Evolutionary conservation across 2,797 vertebrate species (phyloP).

Genomic region (Enteromius viviparus): DNA sequence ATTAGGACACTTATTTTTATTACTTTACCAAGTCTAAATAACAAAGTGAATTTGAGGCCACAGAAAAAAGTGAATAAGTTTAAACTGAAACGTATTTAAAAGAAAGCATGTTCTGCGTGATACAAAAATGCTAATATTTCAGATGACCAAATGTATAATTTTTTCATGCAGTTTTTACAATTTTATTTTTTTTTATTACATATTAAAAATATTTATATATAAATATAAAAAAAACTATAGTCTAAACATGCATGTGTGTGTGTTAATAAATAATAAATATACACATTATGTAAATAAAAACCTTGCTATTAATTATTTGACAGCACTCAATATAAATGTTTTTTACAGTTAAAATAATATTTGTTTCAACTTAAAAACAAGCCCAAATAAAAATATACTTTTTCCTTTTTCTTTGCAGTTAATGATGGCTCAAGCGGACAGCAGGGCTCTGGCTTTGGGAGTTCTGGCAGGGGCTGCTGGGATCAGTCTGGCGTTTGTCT

Average conservation of each 20-base stretch:
- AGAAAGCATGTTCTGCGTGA: neutral
- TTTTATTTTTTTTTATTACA: too few relatives aligned
- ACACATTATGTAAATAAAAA: too few relatives aligned
- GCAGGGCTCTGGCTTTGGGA: slow-evolving; percentile 84
- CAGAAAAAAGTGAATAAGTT: neutral
- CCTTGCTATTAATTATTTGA: too few relatives aligned
- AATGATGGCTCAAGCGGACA: slow-evolving; percentile 84
- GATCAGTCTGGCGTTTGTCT: slow-evolving; percentile 81
- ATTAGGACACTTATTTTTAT: neutral
- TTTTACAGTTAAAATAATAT: too few relatives aligned
- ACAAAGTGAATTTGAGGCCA: neutral
- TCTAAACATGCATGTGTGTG: too few relatives aligned
- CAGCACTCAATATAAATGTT: too few relatives aligned
- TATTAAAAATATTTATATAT: too few relatives aligned
- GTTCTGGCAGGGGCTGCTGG: slow-evolving; percentile 88
- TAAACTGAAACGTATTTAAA: neutral
- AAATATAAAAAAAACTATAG: too few relatives aligned
- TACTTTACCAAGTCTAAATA: neutral
- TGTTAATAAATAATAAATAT: too few relatives aligned
- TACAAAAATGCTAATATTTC: neutral
- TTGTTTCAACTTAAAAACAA: too few relatives aligned
- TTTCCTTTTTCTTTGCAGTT: slow-evolving; percentile 41
- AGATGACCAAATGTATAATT: neutral
- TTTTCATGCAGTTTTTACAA: neutral
- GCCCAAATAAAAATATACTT: too few relatives aligned